Conservation (phyloP, 2,113 vertebrate species). For the Sakesphorus luctuosus region DNA sequence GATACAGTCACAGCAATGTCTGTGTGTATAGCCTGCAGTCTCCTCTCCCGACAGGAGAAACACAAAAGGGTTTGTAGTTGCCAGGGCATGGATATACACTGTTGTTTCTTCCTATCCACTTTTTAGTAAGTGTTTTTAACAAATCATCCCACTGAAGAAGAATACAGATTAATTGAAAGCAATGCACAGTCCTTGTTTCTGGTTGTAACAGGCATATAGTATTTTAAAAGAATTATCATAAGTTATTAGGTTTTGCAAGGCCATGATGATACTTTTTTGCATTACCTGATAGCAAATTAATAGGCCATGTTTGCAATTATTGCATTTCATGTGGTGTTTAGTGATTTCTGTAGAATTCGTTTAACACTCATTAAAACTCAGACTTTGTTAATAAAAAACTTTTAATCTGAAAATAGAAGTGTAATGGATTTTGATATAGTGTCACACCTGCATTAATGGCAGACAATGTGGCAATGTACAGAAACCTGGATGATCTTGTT, state of each 20-base stretch:
- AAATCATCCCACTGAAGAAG: background rate
- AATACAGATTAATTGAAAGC: background rate
- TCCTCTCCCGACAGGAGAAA: background rate
- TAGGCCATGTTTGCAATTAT: background rate
- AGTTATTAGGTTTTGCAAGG: background rate
- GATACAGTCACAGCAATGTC: background rate
- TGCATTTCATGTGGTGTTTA: background rate
- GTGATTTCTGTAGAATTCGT: background rate
- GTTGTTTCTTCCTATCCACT: background rate
- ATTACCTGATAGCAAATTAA: background rate
- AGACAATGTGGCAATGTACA: background rate
- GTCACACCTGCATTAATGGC: background rate
- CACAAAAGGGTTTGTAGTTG: background rate
- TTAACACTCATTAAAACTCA: background rate
- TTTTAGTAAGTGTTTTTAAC: background rate
- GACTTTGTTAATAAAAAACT: background rate
- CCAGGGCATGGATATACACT: background rate
- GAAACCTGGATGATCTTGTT: background rate
- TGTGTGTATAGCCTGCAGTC: background rate
- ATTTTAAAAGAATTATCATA: background rate
- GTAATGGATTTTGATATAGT: background rate
- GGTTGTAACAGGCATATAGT: background rate
- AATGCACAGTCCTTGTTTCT: background rate
- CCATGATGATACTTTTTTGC: background rate
- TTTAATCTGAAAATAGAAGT: background rate